Evolutionary conservation across 1,140 invertebrate species (phyloP).

Genomic region (Lasioglossum baleicum): DNA sequence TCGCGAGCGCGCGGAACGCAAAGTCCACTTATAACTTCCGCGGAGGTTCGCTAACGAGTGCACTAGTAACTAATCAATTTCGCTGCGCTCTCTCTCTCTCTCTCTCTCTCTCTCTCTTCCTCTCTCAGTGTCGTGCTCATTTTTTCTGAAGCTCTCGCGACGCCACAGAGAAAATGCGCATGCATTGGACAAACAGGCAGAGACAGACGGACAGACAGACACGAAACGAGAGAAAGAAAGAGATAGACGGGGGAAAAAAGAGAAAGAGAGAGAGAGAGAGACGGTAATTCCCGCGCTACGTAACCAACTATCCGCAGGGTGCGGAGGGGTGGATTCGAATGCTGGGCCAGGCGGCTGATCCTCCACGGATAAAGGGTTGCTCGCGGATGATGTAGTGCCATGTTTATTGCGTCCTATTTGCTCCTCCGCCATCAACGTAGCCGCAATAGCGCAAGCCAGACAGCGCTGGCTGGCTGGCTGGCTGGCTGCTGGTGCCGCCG

Average conservation of each 20-base stretch:
- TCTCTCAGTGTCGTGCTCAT: neutral
- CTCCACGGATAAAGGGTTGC: slow-evolving; percentile 66
- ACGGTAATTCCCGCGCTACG: slow-evolving; percentile 29
- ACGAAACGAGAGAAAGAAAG: too few species aligned
- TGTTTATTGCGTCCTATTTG: slow-evolving; percentile 73
- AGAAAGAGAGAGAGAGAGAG: neutral
- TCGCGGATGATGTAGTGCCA: slow-evolving; percentile 67
- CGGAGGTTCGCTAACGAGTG: neutral
- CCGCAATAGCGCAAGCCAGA: slow-evolving; percentile 60
- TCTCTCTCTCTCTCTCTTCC: neutral
- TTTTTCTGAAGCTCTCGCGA: neutral
- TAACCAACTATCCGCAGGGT: slow-evolving; percentile 47
- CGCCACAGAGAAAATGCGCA: neutral
- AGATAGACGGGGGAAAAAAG: too few species aligned
- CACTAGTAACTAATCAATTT: slow-evolving; percentile 5
- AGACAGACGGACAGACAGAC: too few species aligned
- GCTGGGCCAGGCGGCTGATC: slow-evolving; percentile 28
- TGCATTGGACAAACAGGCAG: neutral
- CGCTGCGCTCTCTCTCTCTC: neutral
- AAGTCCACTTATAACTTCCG: neutral
- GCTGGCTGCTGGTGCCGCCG: too few species aligned
- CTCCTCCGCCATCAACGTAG: slow-evolving; percentile 61
- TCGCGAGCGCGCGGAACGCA: too few species aligned
- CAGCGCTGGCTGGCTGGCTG: neutral
- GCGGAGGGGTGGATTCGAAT: slow-evolving; percentile 43